phyloP scores from a whole-genome alignment of 2,888 invertebrate genomes.

The Lamellibrachia columna region DNA sequence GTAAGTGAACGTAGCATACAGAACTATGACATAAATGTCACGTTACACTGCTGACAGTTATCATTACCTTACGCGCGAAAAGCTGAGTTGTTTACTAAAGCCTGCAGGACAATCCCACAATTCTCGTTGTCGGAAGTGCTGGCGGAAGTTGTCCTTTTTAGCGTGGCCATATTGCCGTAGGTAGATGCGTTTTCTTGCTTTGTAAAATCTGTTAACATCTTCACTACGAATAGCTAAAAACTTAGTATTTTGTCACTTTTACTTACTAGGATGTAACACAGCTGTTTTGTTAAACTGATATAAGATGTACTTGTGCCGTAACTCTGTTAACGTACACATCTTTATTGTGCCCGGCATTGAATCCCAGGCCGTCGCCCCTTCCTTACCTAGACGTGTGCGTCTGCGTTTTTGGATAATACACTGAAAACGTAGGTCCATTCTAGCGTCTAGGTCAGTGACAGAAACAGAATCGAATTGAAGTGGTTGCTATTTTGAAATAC shows the following conservation, averaged over 20 bases:
- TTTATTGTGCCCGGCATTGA: neutral
- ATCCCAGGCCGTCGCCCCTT: neutral
- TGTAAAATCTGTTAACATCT: neutral
- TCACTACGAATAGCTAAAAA: neutral
- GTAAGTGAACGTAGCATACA: neutral
- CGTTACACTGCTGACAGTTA: neutral
- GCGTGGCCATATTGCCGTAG: slow-evolving; percentile 16
- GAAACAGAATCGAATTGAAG: neutral
- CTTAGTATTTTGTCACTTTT: neutral
- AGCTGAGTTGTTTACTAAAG: neutral
- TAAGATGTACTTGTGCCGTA: neutral
- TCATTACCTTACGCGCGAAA: neutral
- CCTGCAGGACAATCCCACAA: neutral
- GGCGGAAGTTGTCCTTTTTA: slow-evolving; percentile 12
- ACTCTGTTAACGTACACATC: neutral
- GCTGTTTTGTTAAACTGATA: neutral
- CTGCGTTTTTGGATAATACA: neutral
- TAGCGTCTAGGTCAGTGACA: neutral
- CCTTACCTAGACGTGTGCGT: neutral
- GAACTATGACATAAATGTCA: neutral
- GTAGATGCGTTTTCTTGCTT: neutral
- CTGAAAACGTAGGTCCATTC: neutral
- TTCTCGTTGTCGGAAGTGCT: neutral
- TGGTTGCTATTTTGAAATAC: neutral
- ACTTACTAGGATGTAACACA: neutral